Percentiles rank a stretch among this genome's conserved stretches.
Evolutionary conservation across 2,113 vertebrate species (phyloP).

Genomic region (Colossoma macropomum): DNA sequence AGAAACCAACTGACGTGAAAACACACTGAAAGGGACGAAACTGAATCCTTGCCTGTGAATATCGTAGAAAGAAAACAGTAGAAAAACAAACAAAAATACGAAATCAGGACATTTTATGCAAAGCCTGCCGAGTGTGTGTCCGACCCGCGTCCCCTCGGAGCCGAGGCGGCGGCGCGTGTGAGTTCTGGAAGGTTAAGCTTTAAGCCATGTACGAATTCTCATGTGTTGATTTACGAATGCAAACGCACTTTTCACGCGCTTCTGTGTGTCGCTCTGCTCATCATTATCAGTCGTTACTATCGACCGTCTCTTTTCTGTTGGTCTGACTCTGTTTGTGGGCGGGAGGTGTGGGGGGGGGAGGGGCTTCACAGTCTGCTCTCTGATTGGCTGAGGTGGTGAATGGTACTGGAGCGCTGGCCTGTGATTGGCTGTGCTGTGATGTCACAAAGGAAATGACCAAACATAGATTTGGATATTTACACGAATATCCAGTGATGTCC

Average conservation of each 20-base stretch:
- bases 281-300: constrained; percentile 11
- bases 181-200: constrained; percentile 65
- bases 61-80: constrained; percentile 36
- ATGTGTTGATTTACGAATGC: constrained; percentile 66
- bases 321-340: not conserved
- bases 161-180: constrained; percentile 3
- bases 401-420: not conserved
- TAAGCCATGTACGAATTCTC: constrained; percentile 70
- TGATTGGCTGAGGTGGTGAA: constrained; percentile 29
- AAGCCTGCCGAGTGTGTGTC: constrained; percentile 80
- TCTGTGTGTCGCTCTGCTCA: constrained; percentile 46
- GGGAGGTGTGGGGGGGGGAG: not conserved
- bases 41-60: constrained; percentile 7
- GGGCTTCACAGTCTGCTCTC: constrained; percentile 39
- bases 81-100: constrained; percentile 54
- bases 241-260: constrained; percentile 61
- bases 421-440: constrained; percentile 17
- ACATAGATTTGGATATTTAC: no score
- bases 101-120: constrained; percentile 90
- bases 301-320: constrained; percentile 18
- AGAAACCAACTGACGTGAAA: constrained; percentile 54
- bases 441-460: not conserved
- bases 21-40: constrained; percentile 23
- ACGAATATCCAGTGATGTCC: no score
- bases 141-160: constrained; percentile 31